These are phyloP conservation scores for Drosophila parthenogenetica DNA, from an alignment of 2,888 invertebrate species.

Conservation along the genomic window DNA sequence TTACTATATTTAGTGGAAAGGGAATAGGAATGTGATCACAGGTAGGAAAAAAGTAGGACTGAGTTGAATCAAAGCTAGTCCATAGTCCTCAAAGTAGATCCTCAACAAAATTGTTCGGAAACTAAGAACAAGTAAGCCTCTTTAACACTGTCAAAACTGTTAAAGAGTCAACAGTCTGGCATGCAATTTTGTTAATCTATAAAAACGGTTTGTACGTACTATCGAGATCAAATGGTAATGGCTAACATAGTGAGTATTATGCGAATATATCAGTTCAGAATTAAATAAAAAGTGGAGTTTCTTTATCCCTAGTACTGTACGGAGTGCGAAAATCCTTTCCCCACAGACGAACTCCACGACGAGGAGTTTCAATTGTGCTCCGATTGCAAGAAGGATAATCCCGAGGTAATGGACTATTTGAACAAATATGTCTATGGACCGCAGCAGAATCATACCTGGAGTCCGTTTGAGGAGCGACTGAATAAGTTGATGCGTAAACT, in stretches of 20 bases:
- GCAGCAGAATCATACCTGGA: neutral
- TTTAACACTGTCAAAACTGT: too few relatives aligned
- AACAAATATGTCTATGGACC: conserved; percentile 22
- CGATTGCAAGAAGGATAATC: conserved; percentile 4
- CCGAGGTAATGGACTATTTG: conserved; percentile 17
- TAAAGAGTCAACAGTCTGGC: too few relatives aligned
- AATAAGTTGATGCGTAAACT: neutral
- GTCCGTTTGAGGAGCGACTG: conserved; percentile 6
- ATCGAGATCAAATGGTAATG: neutral
- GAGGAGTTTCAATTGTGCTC: conserved; percentile 40
- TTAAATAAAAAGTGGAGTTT: neutral
- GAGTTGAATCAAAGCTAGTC: too few relatives aligned
- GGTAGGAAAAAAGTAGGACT: too few relatives aligned
- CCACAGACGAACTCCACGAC: neutral
- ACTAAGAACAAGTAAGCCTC: too few relatives aligned
- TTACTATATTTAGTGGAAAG: too few relatives aligned
- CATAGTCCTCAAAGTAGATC: too few relatives aligned
- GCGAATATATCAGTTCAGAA: too few relatives aligned
- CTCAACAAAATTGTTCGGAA: too few relatives aligned
- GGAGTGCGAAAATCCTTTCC: conserved; percentile 13
- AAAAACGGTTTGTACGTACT: neutral
- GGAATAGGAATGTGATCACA: too few relatives aligned
- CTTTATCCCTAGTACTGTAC: conserved; percentile 1
- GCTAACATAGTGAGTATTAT: neutral
- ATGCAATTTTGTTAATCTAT: too few relatives aligned